A percentile compares a stretch with the other conserved stretches of the same genome.
These are phyloP conservation scores for Torymus auratus DNA, from an alignment of 2,888 invertebrate genomes.

Conservation along the genomic window DNA sequence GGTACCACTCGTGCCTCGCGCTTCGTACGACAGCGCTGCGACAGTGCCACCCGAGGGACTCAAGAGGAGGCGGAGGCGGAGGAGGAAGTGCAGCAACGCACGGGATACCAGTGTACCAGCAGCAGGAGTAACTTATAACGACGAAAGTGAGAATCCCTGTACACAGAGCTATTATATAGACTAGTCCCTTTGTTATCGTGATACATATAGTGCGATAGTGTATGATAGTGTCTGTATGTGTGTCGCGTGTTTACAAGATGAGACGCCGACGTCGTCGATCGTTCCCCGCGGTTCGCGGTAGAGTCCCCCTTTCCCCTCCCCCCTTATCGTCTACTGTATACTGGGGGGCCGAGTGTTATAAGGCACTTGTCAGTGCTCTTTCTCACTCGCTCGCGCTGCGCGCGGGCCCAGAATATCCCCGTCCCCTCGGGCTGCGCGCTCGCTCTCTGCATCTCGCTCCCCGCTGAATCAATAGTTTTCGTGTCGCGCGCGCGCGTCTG, in stretches of 20 bases:
- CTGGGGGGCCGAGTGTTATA: neutral
- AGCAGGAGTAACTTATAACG: too few relatives aligned
- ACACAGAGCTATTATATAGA: too few relatives aligned
- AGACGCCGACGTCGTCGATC: too few relatives aligned
- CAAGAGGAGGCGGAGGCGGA: too few relatives aligned
- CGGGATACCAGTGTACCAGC: too few relatives aligned
- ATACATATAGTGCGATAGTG: too few relatives aligned
- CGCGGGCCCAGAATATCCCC: slow-evolving; percentile 41
- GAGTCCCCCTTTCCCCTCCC: neutral
- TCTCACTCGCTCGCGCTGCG: neutral
- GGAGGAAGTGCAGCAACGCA: too few relatives aligned
- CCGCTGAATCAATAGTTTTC: slow-evolving; percentile 58
- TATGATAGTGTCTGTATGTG: too few relatives aligned
- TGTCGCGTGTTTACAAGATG: too few relatives aligned
- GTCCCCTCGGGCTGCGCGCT: slow-evolving; percentile 43
- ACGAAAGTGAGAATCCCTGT: too few relatives aligned
- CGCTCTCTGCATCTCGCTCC: slow-evolving; percentile 20
- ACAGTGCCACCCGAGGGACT: neutral
- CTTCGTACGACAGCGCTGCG: neutral
- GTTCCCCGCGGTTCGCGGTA: slow-evolving; percentile 9
- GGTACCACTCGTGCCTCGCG: neutral
- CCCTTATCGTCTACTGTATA: neutral
- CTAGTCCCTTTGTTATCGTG: too few relatives aligned
- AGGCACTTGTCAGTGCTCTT: slow-evolving; percentile 52
- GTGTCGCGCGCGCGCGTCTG: slow-evolving; percentile 29